Evolutionary conservation across 2,888 invertebrate genomes (phyloP).

Genomic region (Cheilosia pagana): DNA sequence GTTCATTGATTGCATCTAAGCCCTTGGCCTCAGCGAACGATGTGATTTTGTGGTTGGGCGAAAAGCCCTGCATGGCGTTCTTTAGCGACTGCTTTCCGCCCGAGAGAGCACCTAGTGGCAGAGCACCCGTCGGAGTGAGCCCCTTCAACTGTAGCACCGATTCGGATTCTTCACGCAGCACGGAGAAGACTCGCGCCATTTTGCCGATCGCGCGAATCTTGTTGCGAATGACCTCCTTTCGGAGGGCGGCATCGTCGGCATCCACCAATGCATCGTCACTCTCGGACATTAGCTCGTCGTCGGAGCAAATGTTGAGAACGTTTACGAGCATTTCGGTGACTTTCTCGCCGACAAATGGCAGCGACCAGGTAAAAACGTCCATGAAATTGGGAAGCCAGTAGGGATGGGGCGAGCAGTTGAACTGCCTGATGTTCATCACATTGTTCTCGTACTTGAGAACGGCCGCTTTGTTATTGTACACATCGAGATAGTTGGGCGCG

Average conservation of each 20-base stretch:
- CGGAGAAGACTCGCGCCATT: conserved; percentile 99
- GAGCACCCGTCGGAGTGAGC: conserved; percentile 98
- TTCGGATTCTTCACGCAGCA: conserved; percentile 99
- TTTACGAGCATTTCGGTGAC: conserved; percentile 99
- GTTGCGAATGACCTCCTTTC: conserved; percentile 99
- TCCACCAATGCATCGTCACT: conserved; percentile 87
- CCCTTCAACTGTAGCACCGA: conserved; percentile 99
- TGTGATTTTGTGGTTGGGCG: conserved; percentile 98
- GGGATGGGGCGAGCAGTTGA: conserved; percentile 99
- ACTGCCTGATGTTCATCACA: conserved; percentile 99
- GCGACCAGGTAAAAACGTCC: conserved; percentile 99
- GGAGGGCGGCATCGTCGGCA: conserved; percentile 93
- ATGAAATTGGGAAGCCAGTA: conserved; percentile 99
- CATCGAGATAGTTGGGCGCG: conserved; percentile 99
- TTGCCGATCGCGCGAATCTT: conserved; percentile 99
- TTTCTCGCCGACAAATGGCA: conserved; percentile 99
- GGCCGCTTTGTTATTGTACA: conserved; percentile 99
- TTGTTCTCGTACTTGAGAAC: conserved; percentile 99
- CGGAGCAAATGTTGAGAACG: conserved; percentile 99
- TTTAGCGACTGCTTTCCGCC: conserved; percentile 98
- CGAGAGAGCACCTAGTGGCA: conserved; percentile 97
- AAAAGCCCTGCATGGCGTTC: conserved; percentile 97
- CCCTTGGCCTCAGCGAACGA: conserved; percentile 99
- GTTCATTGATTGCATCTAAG: conserved; percentile 99
- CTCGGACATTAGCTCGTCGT: conserved; percentile 99